Evolutionary conservation across 1,140 invertebrate genomes (phyloP).

Genomic region (Tigriopus japonicus): DNA sequence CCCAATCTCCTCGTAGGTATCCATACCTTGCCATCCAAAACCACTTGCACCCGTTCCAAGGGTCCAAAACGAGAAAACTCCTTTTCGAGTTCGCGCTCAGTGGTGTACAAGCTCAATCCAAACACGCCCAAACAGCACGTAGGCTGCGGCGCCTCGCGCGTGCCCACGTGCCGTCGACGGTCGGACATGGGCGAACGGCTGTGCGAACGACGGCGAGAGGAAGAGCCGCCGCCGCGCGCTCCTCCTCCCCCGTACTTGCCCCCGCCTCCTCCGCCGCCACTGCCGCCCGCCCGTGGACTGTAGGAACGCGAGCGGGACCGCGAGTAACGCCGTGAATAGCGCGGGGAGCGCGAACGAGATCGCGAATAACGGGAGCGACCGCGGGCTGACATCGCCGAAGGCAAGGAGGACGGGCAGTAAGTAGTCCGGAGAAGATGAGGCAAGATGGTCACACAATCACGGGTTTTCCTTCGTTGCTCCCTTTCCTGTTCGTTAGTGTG

Average conservation of each 20-base stretch:
- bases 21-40: slow-evolving; percentile 80
- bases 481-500: too few relatives aligned
- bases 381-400: background rate
- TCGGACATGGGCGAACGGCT: slow-evolving; percentile 32
- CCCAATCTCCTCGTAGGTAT: background rate
- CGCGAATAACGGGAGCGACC: slow-evolving; percentile 2
- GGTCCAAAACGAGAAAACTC: slow-evolving; percentile 81
- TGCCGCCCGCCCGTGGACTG: background rate
- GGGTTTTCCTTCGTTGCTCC: too few relatives aligned
- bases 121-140: slow-evolving; percentile 85
- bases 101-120: slow-evolving; percentile 76
- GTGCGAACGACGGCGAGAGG: slow-evolving; percentile 15
- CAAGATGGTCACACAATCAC: too few relatives aligned
- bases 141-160: slow-evolving; percentile 58
- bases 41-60: slow-evolving; percentile 80
- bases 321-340: background rate
- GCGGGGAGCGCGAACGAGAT: background rate
- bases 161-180: slow-evolving; percentile 30
- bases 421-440: too few relatives aligned
- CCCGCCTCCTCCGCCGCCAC: background rate
- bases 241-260: background rate
- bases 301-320: background rate
- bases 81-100: slow-evolving; percentile 76
- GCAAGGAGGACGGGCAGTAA: too few relatives aligned
- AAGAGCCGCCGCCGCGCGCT: slow-evolving; percentile 24